Base-by-base conservation (phyloP, 2,113 vertebrate species). In the Labrus mixtus region DNA sequence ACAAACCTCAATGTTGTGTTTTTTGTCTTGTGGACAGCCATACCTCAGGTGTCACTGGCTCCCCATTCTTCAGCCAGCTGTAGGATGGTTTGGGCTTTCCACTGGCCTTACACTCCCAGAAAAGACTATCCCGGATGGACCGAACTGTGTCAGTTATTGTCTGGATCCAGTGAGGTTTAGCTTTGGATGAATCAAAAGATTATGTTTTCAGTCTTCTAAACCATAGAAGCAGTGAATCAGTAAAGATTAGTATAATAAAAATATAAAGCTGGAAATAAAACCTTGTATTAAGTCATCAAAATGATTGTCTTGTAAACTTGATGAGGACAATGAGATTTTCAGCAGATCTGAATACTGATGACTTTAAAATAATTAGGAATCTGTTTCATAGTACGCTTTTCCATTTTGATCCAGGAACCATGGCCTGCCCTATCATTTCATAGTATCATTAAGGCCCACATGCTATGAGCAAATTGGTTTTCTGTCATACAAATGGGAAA, bases 71-170 rank as follows among this genome's bases (percentile, higher is more conserved):
- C 89, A 98, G 66, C 97, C 97, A 99, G 81, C 95, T 95, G 78
- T 97, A 98, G 0, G 97, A 98, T 0, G 97, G 97, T 79, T 97
- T 97, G 3, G 97, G 97, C 48, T 98, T 98, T 15, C 97, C 97
- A 67, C 85, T 95, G 0, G 97, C 97, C 76, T 95, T 96, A 55
- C 97, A 99, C 54, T 97, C 96, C 97, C 97, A 99, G 45, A 88
- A 93, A 3, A 99, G 93, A 29, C 85, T 95, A 55, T 97, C 96
- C 69, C 96, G 95, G 4, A 99, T 96, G 20, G 97, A 95, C 59
- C 93, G 86, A 36, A 96, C 94, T 6, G 83, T 84, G 67, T 98
- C 95, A 16, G 86, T 83, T 80, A 97, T 95, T 1, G 84, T 94
- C 83, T 97, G 97, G 64, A 97, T 83, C 97, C 97, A 99, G 65